phyloP scores from a whole-genome alignment of 2,113 vertebrate species.

The Scalopus aquaticus region DNA sequence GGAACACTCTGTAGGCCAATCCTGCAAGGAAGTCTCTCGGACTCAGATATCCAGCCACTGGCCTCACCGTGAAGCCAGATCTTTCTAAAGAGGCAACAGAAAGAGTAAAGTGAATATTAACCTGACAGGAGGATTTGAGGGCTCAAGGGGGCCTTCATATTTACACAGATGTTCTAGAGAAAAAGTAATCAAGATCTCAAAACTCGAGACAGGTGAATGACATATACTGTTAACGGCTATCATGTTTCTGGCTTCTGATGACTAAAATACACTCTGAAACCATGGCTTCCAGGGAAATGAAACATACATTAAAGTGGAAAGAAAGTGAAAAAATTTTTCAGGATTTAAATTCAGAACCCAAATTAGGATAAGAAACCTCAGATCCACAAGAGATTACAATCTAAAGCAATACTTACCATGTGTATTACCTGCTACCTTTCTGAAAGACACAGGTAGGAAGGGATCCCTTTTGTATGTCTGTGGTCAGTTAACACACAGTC shows the following conservation, averaged over 20 bases:
- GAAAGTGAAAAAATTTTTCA: conserved; percentile 3
- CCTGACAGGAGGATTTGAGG: not conserved
- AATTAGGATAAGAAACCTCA: not conserved
- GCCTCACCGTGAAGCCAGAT: conserved; percentile 96
- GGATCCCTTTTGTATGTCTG: not conserved
- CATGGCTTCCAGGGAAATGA: conserved; percentile 37
- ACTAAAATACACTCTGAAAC: not conserved
- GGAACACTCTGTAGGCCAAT: conserved; percentile 96
- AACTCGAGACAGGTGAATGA: not conserved
- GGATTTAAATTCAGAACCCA: conserved; percentile 38
- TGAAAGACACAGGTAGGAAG: not conserved
- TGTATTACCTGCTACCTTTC: not conserved
- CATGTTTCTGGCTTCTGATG: not conserved
- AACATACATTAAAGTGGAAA: conserved; percentile 35
- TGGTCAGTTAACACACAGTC: not conserved
- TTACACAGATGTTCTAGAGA: conserved; percentile 25
- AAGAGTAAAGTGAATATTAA: conserved; percentile 38
- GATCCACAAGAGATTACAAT: not conserved
- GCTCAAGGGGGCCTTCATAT: not conserved
- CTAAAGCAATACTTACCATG: not conserved
- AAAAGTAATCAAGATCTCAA: conserved; percentile 20
- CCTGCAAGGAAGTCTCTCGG: conserved; percentile 97
- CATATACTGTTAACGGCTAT: not conserved
- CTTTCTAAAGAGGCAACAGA: conserved; percentile 87
- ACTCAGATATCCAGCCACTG: conserved; percentile 97